A percentile compares a stretch with the other conserved stretches of the same genome.
Evolutionary conservation across 2,113 vertebrate genomes (phyloP).

Genomic region (Argyrosomus japonicus): DNA sequence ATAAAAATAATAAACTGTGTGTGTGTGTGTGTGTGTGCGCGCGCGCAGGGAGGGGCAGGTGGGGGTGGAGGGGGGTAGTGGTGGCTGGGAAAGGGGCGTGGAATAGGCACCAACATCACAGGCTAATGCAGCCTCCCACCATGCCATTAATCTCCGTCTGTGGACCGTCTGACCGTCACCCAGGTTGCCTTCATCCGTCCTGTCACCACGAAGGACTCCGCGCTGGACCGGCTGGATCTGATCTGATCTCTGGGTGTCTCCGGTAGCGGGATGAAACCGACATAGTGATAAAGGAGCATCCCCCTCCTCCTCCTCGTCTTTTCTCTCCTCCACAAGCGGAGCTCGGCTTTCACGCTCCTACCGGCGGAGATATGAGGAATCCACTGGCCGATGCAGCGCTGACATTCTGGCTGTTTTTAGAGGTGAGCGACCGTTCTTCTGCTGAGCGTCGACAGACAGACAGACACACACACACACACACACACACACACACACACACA

Average conservation of each 20-base stretch:
- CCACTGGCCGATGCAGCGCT: constrained; percentile 59
- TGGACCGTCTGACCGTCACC: constrained; percentile 8
- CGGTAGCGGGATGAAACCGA: constrained; percentile 49
- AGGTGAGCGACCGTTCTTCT: constrained; percentile 69
- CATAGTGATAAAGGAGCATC: constrained; percentile 35
- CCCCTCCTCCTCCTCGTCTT: constrained; percentile 13
- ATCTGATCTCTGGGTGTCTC: not conserved
- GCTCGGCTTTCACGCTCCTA: constrained; percentile 1
- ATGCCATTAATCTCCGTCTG: constrained; percentile 35
- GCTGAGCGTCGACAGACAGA: not conserved
- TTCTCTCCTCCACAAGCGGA: constrained; percentile 29
- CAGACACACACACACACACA: too few relatives aligned
- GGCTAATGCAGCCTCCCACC: constrained; percentile 30
- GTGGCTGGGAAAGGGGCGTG: constrained; percentile 37
- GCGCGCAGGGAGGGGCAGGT: not conserved
- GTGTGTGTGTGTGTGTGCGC: not conserved
- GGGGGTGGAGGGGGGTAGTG: too few relatives aligned
- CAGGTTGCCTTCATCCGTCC: constrained; percentile 2
- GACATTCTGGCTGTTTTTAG: constrained; percentile 70
- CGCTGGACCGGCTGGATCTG: not conserved
- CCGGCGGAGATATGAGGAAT: constrained; percentile 71
- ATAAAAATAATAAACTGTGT: not conserved
- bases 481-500: too few relatives aligned
- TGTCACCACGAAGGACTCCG: not conserved
- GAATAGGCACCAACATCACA: constrained; percentile 28